phyloP scores from a whole-genome alignment of 2,797 vertebrate species.

The Anabas testudineus region DNA sequence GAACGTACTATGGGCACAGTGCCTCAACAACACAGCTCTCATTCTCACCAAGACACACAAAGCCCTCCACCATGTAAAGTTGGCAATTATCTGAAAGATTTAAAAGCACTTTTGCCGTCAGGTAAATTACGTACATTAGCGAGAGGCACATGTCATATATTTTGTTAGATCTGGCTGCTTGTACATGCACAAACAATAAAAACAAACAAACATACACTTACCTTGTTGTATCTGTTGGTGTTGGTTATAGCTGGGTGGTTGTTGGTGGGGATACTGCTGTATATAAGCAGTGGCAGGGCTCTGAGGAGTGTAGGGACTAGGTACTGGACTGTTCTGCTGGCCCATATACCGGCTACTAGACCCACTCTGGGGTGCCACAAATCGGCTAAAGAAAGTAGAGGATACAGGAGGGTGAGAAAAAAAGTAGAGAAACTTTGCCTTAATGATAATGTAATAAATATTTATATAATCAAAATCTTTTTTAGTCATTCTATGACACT shows the following conservation, averaged over 20 bases:
- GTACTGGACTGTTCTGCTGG: constrained; percentile 96
- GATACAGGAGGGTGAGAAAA: background rate
- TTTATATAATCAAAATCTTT: background rate
- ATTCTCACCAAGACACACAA: background rate
- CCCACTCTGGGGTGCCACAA: constrained; percentile 92
- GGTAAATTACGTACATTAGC: background rate
- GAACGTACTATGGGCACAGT: no score
- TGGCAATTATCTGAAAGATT: background rate
- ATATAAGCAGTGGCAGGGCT: constrained; percentile 94
- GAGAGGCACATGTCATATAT: background rate
- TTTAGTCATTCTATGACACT: background rate
- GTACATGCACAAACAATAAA: background rate
- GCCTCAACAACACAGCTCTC: background rate
- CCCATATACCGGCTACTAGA: constrained; percentile 95
- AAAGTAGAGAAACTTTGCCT: background rate
- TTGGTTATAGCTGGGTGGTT: constrained; percentile 92
- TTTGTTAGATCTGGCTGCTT: background rate
- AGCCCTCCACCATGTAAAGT: background rate
- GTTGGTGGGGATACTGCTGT: constrained; percentile 93
- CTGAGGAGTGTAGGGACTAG: constrained; percentile 97
- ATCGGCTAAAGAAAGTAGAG: constrained; percentile 82
- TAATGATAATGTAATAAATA: background rate
- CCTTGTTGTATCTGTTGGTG: constrained; percentile 97
- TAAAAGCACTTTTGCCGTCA: background rate
- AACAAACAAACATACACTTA: constrained; percentile 58